These are phyloP conservation scores for Microcebus griseorufus DNA, from an alignment of 2,113 vertebrate species.

Conservation along the genomic window DNA sequence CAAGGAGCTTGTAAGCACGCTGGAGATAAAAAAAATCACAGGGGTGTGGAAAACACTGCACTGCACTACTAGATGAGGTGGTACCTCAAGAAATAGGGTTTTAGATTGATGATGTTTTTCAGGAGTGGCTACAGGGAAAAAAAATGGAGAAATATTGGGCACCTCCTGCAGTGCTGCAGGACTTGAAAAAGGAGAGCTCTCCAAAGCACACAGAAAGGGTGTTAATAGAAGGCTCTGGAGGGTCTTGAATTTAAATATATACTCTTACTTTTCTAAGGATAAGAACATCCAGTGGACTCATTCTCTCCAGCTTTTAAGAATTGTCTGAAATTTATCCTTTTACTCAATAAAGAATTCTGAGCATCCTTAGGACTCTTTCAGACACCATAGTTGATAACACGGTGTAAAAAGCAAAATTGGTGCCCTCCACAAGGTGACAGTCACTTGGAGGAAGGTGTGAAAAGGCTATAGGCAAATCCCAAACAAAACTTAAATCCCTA, in stretches of 20 bases:
- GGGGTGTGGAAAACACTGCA: background rate
- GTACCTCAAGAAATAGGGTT: background rate
- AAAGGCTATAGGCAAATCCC: background rate
- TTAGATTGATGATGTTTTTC: background rate
- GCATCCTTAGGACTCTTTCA: background rate
- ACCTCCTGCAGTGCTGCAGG: background rate
- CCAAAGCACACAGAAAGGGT: background rate
- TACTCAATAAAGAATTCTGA: background rate
- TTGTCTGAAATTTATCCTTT: background rate
- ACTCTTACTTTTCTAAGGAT: background rate
- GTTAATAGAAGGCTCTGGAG: background rate
- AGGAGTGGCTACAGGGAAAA: background rate
- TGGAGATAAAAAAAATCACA: background rate
- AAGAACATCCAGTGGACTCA: background rate
- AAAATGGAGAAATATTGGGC: background rate
- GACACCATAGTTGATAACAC: background rate
- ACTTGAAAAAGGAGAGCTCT: background rate
- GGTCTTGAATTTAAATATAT: background rate
- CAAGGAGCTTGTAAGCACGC: background rate
- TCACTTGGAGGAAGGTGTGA: background rate
- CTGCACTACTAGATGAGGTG: background rate
- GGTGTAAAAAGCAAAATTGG: background rate
- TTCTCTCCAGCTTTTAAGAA: background rate
- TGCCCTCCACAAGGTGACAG: background rate
- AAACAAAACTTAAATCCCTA: background rate